These are phyloP conservation scores for Amphiprion percula DNA, from an alignment of 2,113 vertebrate species.

Conservation along the genomic window DNA sequence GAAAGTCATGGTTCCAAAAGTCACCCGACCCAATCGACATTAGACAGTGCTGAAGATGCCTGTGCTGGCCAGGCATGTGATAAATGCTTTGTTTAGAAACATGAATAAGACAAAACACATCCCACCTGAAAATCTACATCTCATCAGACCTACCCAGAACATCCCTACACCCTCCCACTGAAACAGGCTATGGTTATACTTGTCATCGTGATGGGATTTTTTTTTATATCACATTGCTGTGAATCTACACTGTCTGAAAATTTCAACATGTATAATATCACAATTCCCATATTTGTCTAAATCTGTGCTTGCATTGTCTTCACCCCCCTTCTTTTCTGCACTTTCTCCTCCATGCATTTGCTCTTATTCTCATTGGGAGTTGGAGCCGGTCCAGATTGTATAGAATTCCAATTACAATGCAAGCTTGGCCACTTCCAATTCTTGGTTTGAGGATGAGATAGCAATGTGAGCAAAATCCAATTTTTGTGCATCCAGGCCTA, in stretches of 20 bases:
- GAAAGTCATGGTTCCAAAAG: conserved; percentile 79
- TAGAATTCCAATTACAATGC: conserved; percentile 75
- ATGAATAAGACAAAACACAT: conserved; percentile 78
- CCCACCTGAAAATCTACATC: conserved; percentile 79
- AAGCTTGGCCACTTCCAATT: conserved; percentile 71
- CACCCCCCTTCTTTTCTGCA: conserved; percentile 24
- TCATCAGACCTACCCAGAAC: conserved; percentile 44
- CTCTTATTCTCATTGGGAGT: conserved; percentile 31
- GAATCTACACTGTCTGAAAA: conserved; percentile 61
- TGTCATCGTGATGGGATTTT: conserved; percentile 61
- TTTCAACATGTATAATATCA: conserved; percentile 60
- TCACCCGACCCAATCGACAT: conserved; percentile 74
- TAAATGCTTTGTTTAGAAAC: conserved; percentile 86
- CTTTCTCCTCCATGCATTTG: conserved; percentile 38
- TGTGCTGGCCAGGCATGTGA: conserved; percentile 77
- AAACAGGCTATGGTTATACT: conserved; percentile 68
- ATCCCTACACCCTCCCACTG: conserved; percentile 34
- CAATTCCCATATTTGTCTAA: conserved; percentile 56
- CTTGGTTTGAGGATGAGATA: conserved; percentile 62
- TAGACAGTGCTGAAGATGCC: conserved; percentile 77
- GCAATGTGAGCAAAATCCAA: conserved; percentile 76
- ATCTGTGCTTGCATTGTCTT: conserved; percentile 43
- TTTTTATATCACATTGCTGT: conserved; percentile 50
- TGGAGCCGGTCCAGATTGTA: conserved; percentile 60
- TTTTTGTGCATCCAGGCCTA: conserved; percentile 78